These are phyloP conservation scores for Scelioninae gen. 2 DNA, from an alignment of 2,888 invertebrate genomes.

Conservation along the genomic window DNA sequence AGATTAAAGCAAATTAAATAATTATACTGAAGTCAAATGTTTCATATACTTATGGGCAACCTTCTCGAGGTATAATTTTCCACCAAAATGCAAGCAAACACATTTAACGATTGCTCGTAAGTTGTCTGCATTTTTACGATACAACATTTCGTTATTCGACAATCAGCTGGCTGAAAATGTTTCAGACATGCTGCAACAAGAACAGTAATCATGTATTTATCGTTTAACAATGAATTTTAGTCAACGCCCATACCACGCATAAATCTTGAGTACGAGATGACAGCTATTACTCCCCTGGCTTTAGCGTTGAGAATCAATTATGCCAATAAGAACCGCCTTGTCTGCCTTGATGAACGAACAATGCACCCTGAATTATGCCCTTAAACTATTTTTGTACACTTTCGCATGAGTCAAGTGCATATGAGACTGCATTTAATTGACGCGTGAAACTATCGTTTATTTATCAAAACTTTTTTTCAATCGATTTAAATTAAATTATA, in stretches of 20 bases:
- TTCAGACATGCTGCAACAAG: slow-evolving; percentile 30
- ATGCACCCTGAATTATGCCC: slow-evolving; percentile 68
- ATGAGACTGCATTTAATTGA: slow-evolving; percentile 48
- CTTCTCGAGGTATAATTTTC: slow-evolving; percentile 19
- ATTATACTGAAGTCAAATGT: too few species aligned
- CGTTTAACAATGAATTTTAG: slow-evolving; percentile 56
- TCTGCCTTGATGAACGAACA: slow-evolving; percentile 65
- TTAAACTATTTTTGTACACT: slow-evolving; percentile 59
- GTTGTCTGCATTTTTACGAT: slow-evolving; percentile 23
- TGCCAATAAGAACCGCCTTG: slow-evolving; percentile 67
- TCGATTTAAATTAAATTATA: too few species aligned
- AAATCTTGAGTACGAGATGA: slow-evolving; percentile 54
- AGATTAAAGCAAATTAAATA: too few species aligned
- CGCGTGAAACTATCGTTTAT: too few species aligned
- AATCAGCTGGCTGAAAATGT: slow-evolving; percentile 28
- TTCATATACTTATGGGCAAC: too few species aligned
- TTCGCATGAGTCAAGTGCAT: slow-evolving; percentile 51
- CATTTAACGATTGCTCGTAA: slow-evolving; percentile 40
- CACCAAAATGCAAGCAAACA: slow-evolving; percentile 17
- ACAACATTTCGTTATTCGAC: slow-evolving; percentile 24
- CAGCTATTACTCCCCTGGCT: slow-evolving; percentile 57
- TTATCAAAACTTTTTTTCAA: too few species aligned
- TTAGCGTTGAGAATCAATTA: slow-evolving; percentile 68
- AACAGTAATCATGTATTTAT: slow-evolving; percentile 45
- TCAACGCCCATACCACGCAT: slow-evolving; percentile 53